A percentile compares a stretch with the other conserved stretches of the same genome.
These are phyloP conservation scores for Phalacrocorax pelagicus DNA, from an alignment of 2,113 vertebrate genomes.

Conservation along the genomic window DNA sequence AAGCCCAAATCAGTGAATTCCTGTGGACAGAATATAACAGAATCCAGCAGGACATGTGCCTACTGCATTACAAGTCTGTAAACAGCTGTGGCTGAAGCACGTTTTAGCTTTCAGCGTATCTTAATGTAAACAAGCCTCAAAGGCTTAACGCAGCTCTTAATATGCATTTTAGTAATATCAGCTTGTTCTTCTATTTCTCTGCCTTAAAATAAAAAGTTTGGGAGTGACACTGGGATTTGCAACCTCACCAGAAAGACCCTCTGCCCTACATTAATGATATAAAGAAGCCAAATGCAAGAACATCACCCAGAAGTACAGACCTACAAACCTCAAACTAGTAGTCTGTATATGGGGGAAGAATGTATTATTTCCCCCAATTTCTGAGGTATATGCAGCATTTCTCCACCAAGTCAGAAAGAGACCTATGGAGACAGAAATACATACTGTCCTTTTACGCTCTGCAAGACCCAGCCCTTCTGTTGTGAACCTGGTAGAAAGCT, in stretches of 20 bases:
- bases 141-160: neutral
- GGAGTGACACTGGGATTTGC: neutral
- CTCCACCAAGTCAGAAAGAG: neutral
- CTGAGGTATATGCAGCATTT: neutral
- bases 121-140: neutral
- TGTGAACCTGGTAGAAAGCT: neutral
- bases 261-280: neutral
- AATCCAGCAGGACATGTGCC: neutral
- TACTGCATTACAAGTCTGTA: neutral
- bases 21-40: neutral
- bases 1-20: neutral
- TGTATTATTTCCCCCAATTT: neutral
- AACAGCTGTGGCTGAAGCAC: neutral
- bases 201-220: neutral
- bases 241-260: neutral
- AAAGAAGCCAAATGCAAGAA: neutral
- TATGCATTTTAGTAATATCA: neutral
- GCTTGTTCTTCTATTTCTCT: neutral
- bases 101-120: neutral
- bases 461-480: neutral
- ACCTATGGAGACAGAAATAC: neutral
- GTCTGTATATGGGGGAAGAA: neutral
- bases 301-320: neutral
- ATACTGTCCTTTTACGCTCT: neutral
- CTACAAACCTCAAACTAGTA: neutral